A percentile compares a stretch with the other conserved stretches of the same genome.
phyloP scores from a whole-genome alignment of 2,888 invertebrate genomes.

The Dryococelus australis region DNA sequence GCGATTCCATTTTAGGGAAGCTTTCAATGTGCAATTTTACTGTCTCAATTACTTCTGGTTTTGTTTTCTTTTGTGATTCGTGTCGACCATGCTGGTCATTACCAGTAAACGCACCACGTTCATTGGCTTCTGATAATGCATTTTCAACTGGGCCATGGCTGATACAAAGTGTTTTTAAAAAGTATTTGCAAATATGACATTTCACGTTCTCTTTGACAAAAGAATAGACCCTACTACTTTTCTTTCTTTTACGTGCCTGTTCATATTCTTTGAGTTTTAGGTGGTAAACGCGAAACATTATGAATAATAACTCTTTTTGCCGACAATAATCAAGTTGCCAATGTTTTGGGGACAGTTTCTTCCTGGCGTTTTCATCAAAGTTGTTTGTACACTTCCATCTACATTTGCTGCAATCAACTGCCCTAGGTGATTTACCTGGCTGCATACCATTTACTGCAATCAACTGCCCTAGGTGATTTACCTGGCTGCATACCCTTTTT shows the following conservation, averaged over 20 bases:
- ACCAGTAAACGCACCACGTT: neutral
- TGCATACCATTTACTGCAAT: slow-evolving; percentile 21
- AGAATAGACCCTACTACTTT: neutral
- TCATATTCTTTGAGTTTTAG: neutral
- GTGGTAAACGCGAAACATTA: neutral
- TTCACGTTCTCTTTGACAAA: neutral
- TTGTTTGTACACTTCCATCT: neutral
- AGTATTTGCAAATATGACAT: neutral
- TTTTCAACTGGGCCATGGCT: slow-evolving; percentile 10
- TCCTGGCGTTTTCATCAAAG: neutral
- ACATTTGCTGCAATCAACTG: slow-evolving; percentile 27
- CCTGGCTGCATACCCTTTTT: slow-evolving; percentile 23
- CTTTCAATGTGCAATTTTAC: slow-evolving; percentile 6
- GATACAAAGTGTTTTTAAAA: slow-evolving; percentile 19
- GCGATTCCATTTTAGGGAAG: neutral
- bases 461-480: neutral
- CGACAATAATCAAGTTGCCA: slow-evolving; percentile 5
- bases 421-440: neutral
- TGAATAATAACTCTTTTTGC: neutral
- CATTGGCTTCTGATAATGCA: neutral
- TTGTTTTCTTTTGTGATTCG: neutral
- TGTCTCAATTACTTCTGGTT: neutral
- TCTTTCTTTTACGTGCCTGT: neutral
- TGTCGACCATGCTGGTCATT: neutral
- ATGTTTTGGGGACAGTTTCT: neutral